Evolutionary conservation across 2,113 vertebrate genomes (phyloP), one percentile per base, ranked within the genome.

Genomic region (Accipiter cooperii): DNA sequence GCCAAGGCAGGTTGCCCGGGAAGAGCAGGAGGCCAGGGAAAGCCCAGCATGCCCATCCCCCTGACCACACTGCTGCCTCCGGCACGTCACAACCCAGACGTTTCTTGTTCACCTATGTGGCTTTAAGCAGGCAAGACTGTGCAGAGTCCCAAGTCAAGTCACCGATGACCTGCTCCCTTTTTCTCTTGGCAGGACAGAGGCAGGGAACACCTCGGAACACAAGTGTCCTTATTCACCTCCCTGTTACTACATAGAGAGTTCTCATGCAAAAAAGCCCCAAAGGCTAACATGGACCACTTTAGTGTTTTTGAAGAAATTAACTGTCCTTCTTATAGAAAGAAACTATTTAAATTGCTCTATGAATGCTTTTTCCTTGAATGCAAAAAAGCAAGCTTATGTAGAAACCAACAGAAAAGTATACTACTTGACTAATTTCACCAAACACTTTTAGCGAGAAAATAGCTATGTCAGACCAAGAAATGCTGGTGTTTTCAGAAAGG

Each of bases 141-240:
- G 8, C 7, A 7, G 55, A n/a, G n/a, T 55, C 49, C 65, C 17
- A 40, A 4, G 51, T 42, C 26, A 47, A 26, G 65, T 25, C 36
- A 34, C 7, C 47, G 47, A 40, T 81, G 19, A 64, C 49, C 63
- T 28, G 12, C 18, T 77, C 44, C 33, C 3, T 34, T 68, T 73
- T 60, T 51, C 16, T 49, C 44, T 83, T 46, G 29, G 40, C 29
- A 51, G 33, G 52, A 31, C 25, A 82, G 31, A 58, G 52, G 12
- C 0, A 0, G 31, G 24, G 40, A 87, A 49, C 34, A 20, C 0
- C 34, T 20, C 0, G 3, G 38, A 47, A 28, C 44, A 22, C 1
- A 9, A 46, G 28, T 21, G 34, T 55, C 74, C 42, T 68, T 46
- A 28, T 31, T 73, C 33, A 42, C 11, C 33, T 49, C 76, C 44